These are phyloP conservation scores for Eretmochelys imbricata DNA, from an alignment of 2,113 vertebrate species.

Conservation along the genomic window DNA sequence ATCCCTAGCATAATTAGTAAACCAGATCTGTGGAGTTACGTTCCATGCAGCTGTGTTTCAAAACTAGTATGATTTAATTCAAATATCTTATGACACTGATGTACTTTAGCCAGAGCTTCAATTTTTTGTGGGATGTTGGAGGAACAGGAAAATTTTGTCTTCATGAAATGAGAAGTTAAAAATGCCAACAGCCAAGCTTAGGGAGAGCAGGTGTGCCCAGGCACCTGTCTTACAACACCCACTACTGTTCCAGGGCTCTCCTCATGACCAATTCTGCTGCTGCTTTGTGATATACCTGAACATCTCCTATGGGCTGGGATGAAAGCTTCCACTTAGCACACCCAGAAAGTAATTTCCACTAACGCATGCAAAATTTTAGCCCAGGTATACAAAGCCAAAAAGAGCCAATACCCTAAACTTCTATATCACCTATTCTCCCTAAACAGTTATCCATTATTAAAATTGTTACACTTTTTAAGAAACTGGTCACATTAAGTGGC, in stretches of 20 bases:
- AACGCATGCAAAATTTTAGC: background rate
- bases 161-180: background rate
- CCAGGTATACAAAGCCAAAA: background rate
- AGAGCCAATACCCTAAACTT: background rate
- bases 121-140: background rate
- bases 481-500: conserved; percentile 60
- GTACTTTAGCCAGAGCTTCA: conserved; percentile 20
- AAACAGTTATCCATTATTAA: conserved; percentile 36
- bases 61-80: conserved; percentile 12
- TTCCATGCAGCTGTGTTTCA: conserved; percentile 26
- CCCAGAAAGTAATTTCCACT: background rate
- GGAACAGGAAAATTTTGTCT: background rate
- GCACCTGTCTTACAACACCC: background rate
- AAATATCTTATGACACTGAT: background rate
- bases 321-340: background rate
- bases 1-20: background rate
- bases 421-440: background rate
- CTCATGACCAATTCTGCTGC: background rate
- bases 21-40: conserved; percentile 13
- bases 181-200: background rate
- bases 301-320: background rate
- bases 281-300: background rate
- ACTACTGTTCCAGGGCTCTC: background rate
- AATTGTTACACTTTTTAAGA: conserved; percentile 74
- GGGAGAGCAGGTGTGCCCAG: background rate